Percentiles rank a stretch among this genome's conserved stretches.
These are phyloP conservation scores for Phortica okadai DNA, from an alignment of 2,888 invertebrate genomes.

Conservation along the genomic window DNA sequence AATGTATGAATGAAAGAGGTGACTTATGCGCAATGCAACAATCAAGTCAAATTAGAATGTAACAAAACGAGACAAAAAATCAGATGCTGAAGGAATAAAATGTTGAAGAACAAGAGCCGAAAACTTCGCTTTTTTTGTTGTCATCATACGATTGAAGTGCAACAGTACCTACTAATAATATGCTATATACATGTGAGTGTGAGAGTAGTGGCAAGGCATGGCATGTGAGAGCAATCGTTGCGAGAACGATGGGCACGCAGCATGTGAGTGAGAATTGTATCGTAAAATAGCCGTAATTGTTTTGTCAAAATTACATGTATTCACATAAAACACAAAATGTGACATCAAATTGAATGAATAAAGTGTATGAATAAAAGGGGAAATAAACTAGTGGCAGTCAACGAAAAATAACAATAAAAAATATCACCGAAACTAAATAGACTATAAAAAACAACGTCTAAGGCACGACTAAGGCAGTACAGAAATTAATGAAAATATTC, in stretches of 20 bases:
- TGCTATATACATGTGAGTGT: neutral
- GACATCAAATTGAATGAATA: neutral
- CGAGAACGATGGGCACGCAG: neutral
- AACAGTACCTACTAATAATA: neutral
- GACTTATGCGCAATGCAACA: slow-evolving; percentile 41
- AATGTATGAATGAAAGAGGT: slow-evolving; percentile 10
- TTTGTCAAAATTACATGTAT: too few relatives aligned
- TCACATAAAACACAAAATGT: slow-evolving; percentile 34
- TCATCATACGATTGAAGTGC: neutral
- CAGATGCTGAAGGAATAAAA: neutral
- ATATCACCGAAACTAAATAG: slow-evolving; percentile 10
- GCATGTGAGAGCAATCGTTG: too few relatives aligned
- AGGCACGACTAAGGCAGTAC: too few relatives aligned
- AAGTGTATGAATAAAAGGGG: neutral
- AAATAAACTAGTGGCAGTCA: neutral
- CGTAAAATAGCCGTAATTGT: too few relatives aligned
- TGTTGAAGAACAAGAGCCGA: too few relatives aligned
- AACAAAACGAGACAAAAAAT: slow-evolving; percentile 37
- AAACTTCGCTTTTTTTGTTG: too few relatives aligned
- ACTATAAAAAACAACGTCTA: too few relatives aligned
- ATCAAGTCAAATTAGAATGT: slow-evolving; percentile 42
- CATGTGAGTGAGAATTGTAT: slow-evolving; percentile 40
- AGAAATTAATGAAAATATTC: too few relatives aligned
- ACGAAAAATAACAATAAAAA: slow-evolving; percentile 47
- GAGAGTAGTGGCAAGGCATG: neutral